Evolutionary conservation across 2,797 vertebrate species (phyloP).

Genomic region (Danionella dracula): DNA sequence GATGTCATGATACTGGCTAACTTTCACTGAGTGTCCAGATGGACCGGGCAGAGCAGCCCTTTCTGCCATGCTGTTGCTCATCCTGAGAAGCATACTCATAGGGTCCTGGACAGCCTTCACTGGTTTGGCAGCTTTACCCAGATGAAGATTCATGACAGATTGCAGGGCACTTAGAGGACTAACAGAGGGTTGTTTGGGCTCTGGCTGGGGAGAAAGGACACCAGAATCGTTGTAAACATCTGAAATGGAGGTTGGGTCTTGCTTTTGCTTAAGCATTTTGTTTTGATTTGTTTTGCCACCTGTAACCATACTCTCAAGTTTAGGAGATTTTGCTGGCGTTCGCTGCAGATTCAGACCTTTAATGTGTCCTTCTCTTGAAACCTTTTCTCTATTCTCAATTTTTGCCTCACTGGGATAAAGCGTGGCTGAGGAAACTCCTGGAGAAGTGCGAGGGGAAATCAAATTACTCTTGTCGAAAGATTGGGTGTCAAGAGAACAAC

Average conservation of each 20-base stretch:
- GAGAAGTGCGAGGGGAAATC: conserved; percentile 67
- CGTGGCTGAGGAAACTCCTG: conserved; percentile 6
- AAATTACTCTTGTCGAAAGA: conserved; percentile 80
- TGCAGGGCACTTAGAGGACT: conserved; percentile 97
- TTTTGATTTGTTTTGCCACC: conserved; percentile 28
- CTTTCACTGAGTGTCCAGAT: conserved; percentile 82
- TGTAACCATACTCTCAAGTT: conserved; percentile 74
- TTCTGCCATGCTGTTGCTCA: conserved; percentile 96
- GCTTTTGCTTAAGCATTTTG: conserved; percentile 27
- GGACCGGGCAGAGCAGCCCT: conserved; percentile 89
- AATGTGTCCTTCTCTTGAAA: conserved; percentile 86
- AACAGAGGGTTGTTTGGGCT: conserved; percentile 91
- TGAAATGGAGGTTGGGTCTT: conserved; percentile 65
- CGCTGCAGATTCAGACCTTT: conserved; percentile 77
- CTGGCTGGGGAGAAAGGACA: conserved; percentile 89
- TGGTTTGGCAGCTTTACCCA: conserved; percentile 96
- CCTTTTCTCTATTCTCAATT: conserved; percentile 89
- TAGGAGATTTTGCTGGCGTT: conserved; percentile 75
- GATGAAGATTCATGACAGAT: conserved; percentile 98
- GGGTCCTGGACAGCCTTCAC: conserved; percentile 89
- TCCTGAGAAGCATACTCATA: conserved; percentile 96
- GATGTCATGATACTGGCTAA: conserved; percentile 71
- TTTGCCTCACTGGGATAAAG: conserved; percentile 88
- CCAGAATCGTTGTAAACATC: conserved; percentile 79
- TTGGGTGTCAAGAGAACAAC: conserved; percentile 63